Conservation (phyloP, 2,888 invertebrate species). For the Chrysopilus asiliformis region DNA sequence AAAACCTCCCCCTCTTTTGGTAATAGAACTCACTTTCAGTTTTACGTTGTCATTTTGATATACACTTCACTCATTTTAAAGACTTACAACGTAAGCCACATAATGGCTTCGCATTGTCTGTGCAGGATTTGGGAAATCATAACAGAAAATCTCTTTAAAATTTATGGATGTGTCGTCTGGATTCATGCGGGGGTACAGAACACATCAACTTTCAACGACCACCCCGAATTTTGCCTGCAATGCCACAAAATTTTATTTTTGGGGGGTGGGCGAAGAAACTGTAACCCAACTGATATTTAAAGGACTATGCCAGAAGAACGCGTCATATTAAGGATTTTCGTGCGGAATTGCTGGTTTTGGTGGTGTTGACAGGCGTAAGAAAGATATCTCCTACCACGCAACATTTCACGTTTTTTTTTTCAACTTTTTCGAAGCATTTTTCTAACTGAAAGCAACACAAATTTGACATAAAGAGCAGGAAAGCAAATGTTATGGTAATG, state of each 20-base stretch:
- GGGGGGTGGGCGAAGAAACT: not conserved
- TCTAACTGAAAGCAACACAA: not conserved
- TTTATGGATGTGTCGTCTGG: conserved; percentile 14
- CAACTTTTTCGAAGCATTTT: not conserved
- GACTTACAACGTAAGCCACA: conserved; percentile 14
- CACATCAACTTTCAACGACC: not conserved
- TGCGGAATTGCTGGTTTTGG: too few relatives aligned
- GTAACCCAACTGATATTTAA: too few relatives aligned
- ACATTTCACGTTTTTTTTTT: too few relatives aligned
- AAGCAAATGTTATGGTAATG: conserved; percentile 1
- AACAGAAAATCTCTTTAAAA: conserved; percentile 16
- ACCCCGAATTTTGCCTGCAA: not conserved
- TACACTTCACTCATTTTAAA: conserved; percentile 13
- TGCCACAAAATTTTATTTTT: not conserved
- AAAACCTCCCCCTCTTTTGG: too few relatives aligned
- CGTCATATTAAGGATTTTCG: conserved; percentile 1
- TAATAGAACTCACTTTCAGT: too few relatives aligned
- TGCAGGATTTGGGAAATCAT: conserved; percentile 12
- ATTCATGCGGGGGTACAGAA: conserved; percentile 2
- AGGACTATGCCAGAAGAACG: conserved; percentile 3
- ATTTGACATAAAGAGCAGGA: not conserved
- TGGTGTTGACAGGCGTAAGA: too few relatives aligned
- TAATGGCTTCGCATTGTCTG: conserved; percentile 12
- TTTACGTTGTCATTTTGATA: too few relatives aligned
- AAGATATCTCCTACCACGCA: too few relatives aligned